Conservation (phyloP, 2,797 vertebrate genomes). For the Takifugu rubripes region DNA sequence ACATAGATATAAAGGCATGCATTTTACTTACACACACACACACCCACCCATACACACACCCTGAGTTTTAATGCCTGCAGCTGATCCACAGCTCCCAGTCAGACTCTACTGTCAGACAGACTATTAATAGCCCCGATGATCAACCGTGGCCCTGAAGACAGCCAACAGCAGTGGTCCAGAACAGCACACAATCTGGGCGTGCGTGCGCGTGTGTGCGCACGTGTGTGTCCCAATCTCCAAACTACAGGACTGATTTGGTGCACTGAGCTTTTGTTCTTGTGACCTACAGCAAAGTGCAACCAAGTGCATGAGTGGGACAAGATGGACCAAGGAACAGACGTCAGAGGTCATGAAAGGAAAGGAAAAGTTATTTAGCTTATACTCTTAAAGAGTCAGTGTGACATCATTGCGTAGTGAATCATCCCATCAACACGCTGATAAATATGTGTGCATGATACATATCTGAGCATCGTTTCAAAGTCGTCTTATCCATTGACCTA, state of each 20-base stretch:
- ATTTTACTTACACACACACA: neutral
- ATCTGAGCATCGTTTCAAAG: too few relatives aligned
- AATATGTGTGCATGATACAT: too few relatives aligned
- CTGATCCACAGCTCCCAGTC: slow-evolving; percentile 49
- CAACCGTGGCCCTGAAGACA: slow-evolving; percentile 55
- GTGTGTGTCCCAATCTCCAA: slow-evolving; percentile 7
- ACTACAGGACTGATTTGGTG: slow-evolving; percentile 19
- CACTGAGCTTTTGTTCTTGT: neutral
- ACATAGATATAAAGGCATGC: slow-evolving; percentile 6
- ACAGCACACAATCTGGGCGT: slow-evolving; percentile 19
- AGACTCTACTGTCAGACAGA: slow-evolving; percentile 39
- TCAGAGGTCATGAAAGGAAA: neutral
- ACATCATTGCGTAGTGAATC: too few relatives aligned
- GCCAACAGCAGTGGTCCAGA: slow-evolving; percentile 39
- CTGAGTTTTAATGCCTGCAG: slow-evolving; percentile 24
- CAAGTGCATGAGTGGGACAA: too few relatives aligned
- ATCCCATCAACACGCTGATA: too few relatives aligned
- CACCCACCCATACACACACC: neutral
- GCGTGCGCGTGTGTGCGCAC: neutral
- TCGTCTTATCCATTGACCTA: too few relatives aligned
- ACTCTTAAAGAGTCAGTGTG: too few relatives aligned
- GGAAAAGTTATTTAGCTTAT: too few relatives aligned
- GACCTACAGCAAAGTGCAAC: neutral
- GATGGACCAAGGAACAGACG: neutral
- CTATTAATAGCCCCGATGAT: slow-evolving; percentile 74